These are phyloP conservation scores for Spodoptera picta DNA, from an alignment of 2,888 invertebrate genomes.

Conservation along the genomic window DNA sequence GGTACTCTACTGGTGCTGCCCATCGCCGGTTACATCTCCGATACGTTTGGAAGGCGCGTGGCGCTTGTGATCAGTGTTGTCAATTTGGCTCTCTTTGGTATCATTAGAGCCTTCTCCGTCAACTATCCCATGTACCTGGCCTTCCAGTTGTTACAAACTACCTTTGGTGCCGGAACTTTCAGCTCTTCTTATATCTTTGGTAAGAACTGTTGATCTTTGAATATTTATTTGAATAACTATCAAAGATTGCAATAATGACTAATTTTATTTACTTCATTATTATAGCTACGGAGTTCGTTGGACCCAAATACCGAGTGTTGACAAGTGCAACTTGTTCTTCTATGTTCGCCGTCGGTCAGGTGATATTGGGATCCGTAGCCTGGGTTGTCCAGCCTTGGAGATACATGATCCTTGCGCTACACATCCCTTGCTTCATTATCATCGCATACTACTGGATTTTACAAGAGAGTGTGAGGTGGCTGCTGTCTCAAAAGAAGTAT, in stretches of 20 bases:
- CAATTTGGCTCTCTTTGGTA: conserved; percentile 80
- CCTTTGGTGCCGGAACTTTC: conserved; percentile 86
- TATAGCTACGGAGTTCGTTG: conserved; percentile 93
- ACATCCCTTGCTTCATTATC: conserved; percentile 91
- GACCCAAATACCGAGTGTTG: conserved; percentile 91
- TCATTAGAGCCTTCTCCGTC: conserved; percentile 87
- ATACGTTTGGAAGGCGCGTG: conserved; percentile 88
- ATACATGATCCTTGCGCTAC: conserved; percentile 89
- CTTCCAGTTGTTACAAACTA: conserved; percentile 87
- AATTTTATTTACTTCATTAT: conserved; percentile 6
- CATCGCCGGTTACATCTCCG: conserved; percentile 91
- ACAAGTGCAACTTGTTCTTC: conserved; percentile 91
- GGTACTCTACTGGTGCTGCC: conserved; percentile 92
- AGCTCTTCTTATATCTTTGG: conserved; percentile 84
- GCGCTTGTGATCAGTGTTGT: conserved; percentile 84
- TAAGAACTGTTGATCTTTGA: conserved; percentile 42
- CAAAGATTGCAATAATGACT: background rate
- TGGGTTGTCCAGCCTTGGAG: conserved; percentile 92
- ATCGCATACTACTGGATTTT: conserved; percentile 90
- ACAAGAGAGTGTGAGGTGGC: conserved; percentile 92
- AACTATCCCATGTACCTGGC: conserved; percentile 87
- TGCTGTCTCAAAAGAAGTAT: conserved; percentile 90
- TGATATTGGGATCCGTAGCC: conserved; percentile 90
- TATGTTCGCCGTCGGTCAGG: conserved; percentile 92
- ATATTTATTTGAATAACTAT: background rate